A percentile compares a stretch with the other conserved stretches of the same genome.
These are phyloP conservation scores for Botia almorhae DNA, from an alignment of 2,797 vertebrate species.

Conservation along the genomic window DNA sequence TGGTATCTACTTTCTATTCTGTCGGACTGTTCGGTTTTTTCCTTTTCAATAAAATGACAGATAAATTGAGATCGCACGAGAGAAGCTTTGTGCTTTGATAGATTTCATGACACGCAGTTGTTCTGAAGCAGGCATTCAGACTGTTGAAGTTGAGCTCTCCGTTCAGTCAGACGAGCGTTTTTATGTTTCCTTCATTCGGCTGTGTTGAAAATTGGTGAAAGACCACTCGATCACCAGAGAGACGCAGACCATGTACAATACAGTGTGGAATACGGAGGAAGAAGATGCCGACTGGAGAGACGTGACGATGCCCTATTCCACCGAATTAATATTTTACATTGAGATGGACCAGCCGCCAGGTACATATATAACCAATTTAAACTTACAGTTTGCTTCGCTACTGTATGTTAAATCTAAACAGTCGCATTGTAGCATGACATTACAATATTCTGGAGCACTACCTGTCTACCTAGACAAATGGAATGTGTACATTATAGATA, in stretches of 20 bases:
- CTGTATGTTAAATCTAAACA: background rate
- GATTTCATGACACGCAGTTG: constrained; percentile 52
- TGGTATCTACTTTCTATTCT: constrained; percentile 72
- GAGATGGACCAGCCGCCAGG: constrained; percentile 97
- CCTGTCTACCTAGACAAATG: background rate
- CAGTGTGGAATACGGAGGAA: constrained; percentile 90
- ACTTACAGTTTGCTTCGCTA: background rate
- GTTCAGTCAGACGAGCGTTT: constrained; percentile 43
- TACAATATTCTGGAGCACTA: background rate
- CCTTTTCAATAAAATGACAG: constrained; percentile 30
- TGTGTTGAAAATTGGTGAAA: constrained; percentile 43
- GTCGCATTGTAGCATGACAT: background rate
- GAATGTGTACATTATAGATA: background rate
- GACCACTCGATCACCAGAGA: constrained; percentile 50
- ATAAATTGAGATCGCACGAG: no score
- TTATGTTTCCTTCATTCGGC: constrained; percentile 42
- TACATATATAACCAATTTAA: constrained; percentile 64
- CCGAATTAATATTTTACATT: constrained; percentile 97
- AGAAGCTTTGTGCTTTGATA: constrained; percentile 58
- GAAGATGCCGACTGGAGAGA: constrained; percentile 93
- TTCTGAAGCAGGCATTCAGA: constrained; percentile 70
- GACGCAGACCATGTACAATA: constrained; percentile 88
- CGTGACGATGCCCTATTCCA: constrained; percentile 95
- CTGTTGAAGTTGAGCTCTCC: constrained; percentile 37
- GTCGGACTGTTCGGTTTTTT: constrained; percentile 40